Conservation (phyloP, 2,113 vertebrate species). For the Crocuta crocuta region DNA sequence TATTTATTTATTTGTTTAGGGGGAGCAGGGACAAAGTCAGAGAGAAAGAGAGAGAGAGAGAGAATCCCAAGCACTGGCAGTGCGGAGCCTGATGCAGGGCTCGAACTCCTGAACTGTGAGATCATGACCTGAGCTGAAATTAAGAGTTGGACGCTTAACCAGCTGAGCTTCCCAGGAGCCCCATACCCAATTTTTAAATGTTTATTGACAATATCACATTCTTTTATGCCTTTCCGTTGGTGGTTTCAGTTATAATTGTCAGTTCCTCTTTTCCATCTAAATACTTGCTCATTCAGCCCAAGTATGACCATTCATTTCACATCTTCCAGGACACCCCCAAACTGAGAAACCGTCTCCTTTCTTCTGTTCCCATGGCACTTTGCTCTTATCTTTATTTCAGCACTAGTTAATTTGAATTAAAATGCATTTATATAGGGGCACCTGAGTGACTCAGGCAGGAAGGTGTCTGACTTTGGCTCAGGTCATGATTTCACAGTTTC, state of each 20-base stretch:
- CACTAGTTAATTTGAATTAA: background rate
- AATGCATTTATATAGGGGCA: background rate
- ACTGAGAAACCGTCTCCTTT: background rate
- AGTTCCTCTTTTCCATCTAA: background rate
- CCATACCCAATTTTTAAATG: background rate
- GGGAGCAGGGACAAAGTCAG: too few species aligned
- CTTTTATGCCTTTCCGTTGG: background rate
- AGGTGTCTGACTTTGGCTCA: too few species aligned
- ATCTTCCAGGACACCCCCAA: background rate
- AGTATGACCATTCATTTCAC: background rate
- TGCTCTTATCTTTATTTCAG: background rate
- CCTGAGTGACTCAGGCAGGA: too few species aligned
- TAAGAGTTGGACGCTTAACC: too few species aligned
- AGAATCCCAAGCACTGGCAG: too few species aligned
- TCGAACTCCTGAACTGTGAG: too few species aligned
- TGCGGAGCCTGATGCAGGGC: too few species aligned
- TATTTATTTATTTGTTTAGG: too few species aligned
- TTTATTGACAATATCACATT: background rate
- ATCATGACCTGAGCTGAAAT: too few species aligned
- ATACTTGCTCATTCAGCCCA: background rate
- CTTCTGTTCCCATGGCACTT: background rate
- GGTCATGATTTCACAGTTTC: too few species aligned
- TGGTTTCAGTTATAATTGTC: background rate
- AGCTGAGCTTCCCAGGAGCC: too few species aligned
- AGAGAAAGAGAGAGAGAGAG: too few species aligned